phyloP scores from a whole-genome alignment of 2,113 vertebrate species.

The Holacanthus passer region DNA sequence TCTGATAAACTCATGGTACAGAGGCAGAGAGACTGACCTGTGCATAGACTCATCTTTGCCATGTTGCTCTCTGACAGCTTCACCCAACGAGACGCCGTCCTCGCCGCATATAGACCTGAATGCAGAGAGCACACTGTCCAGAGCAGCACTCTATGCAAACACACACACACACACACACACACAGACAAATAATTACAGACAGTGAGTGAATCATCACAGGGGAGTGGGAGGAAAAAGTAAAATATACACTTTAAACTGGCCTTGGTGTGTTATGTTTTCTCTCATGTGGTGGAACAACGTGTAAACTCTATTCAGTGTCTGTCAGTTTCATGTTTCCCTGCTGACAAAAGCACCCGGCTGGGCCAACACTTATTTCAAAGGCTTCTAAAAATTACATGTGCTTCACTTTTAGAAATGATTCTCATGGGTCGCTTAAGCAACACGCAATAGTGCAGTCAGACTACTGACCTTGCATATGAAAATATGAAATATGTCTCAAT shows the following conservation, averaged over 20 bases:
- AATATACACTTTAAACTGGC: neutral
- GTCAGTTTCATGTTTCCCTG: neutral
- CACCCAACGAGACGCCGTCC: slow-evolving; percentile 82
- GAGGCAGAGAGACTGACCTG: slow-evolving; percentile 72
- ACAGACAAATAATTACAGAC: slow-evolving; percentile 1
- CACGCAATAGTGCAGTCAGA: too few species aligned
- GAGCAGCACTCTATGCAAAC: slow-evolving; percentile 69
- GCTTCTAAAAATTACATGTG: neutral
- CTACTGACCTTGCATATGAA: too few species aligned
- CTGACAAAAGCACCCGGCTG: neutral
- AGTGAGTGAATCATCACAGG: neutral
- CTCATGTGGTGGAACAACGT: too few species aligned
- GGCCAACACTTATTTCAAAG: neutral
- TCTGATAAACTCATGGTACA: too few species aligned
- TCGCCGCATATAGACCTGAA: slow-evolving; percentile 86
- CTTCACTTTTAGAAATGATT: too few species aligned
- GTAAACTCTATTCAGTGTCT: neutral
- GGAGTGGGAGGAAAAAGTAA: neutral
- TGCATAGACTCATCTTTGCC: slow-evolving; percentile 92
- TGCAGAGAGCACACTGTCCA: slow-evolving; percentile 77
- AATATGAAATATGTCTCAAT: too few species aligned
- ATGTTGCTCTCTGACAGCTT: slow-evolving; percentile 88
- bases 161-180: slow-evolving; percentile 33
- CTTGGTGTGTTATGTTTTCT: neutral
- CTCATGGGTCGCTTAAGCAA: too few species aligned